Evolutionary conservation across 2,797 vertebrate species (phyloP).

Genomic region (Chelidonichthys spinosus): DNA sequence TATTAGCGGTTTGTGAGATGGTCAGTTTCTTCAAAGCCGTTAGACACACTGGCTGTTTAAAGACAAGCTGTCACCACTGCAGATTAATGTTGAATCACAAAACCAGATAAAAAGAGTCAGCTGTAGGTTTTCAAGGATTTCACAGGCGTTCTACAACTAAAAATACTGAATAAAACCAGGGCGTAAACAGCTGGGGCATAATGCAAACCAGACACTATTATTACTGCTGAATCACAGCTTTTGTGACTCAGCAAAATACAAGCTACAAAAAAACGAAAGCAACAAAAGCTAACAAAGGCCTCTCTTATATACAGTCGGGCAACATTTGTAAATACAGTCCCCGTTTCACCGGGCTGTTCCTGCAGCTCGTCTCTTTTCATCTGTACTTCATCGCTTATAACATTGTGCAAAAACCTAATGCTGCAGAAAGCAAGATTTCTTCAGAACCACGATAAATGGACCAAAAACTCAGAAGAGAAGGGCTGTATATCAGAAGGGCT

Average conservation of each 20-base stretch:
- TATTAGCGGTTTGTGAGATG: constrained; percentile 51
- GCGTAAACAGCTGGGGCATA: constrained; percentile 57
- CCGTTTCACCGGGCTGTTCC: neutral
- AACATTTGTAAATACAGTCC: constrained; percentile 28
- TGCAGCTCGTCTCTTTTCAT: constrained; percentile 26
- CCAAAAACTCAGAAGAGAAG: constrained; percentile 57
- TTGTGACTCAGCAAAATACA: constrained; percentile 58
- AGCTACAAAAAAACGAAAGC: constrained; percentile 35
- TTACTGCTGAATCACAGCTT: constrained; percentile 68
- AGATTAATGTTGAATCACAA: constrained; percentile 28
- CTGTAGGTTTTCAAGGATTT: constrained; percentile 45
- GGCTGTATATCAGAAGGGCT: constrained; percentile 44
- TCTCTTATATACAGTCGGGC: constrained; percentile 22
- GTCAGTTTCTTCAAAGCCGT: constrained; percentile 43
- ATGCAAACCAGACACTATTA: constrained; percentile 42
- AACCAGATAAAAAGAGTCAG: constrained; percentile 22
- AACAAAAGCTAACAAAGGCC: constrained; percentile 16
- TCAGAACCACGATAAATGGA: constrained; percentile 46
- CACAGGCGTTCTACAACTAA: constrained; percentile 49
- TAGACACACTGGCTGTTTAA: constrained; percentile 29
- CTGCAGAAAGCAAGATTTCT: constrained; percentile 27
- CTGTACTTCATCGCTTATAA: constrained; percentile 6
- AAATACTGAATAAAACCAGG: constrained; percentile 52
- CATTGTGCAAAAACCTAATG: constrained; percentile 19
- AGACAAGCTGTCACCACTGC: constrained; percentile 56